Base-by-base conservation (phyloP, 1,140 invertebrate genomes). In the Pogonognathellus flavescens region DNA sequence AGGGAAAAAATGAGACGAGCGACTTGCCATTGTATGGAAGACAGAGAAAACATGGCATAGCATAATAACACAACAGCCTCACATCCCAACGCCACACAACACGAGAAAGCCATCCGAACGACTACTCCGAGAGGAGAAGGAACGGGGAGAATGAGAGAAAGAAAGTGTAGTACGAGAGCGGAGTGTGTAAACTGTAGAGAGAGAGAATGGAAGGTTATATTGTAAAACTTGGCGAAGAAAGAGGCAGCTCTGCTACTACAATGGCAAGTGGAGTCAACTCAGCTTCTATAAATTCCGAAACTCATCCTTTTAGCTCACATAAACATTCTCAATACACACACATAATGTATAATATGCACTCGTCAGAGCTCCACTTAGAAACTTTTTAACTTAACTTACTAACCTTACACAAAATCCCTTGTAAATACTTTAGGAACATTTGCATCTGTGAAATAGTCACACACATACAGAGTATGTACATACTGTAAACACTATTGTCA, bases 281-380 rank as follows among this genome's bases (percentile, higher is more conserved):
- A 66, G 20, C 62, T 25, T 66, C 62, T 20, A 66, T 66, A 66
- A 66, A 66, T 66, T 31, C 25, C 62, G 18, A 20, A 66, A 66
- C 62, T 66, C 62, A 31, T 18, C 62, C 62, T 66, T 41, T 41
- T 10, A 66, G 8, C 25, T 13, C 25, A 25, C 62, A 66, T 66
- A 66, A 66, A 25, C 62, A 66, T 66, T 66, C 14, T 20, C 62
- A 60, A 60, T 60, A 20, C 59, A 18, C 20, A 20, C 22, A 60
- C n/a, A 18, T 60, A 60, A 60, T 60, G n/a, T 60, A 20, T 22
- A n/a, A n/a, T n/a, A 41, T 41, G 31, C 31, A 41, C 31, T 41
- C 31, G 31, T 41, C 31, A 41, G 31, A 41, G 31, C 31, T 41
- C 31, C 31, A 41, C 31, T 41, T 41, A 18, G 5, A 25, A 25